Base-by-base conservation (phyloP, 2,888 invertebrate species). In the Malacosoma neustria region DNA sequence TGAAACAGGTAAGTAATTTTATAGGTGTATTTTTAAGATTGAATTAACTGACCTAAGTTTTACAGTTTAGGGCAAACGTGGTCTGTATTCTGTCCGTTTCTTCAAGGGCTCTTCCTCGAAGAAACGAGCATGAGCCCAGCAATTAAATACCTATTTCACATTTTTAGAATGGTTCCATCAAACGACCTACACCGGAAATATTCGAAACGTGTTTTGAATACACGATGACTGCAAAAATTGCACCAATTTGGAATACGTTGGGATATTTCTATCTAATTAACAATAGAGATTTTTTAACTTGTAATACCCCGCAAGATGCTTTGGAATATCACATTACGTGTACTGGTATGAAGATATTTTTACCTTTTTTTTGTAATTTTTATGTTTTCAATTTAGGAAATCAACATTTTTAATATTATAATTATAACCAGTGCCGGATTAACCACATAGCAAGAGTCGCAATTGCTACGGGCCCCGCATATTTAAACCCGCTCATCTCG, bases 151-250 rank as follows among this genome's bases (percentile, higher is more conserved):
- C 11, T 30, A 11, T 7, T 13, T 14, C 4, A 13, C 3, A 31
- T 7, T 35, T 15, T 5, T 14, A 84, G 84, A 66, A 72, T 13
- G 79, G 76, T 9, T 49, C 38, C 14, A 72, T 82, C 38, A 57
- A 49, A 36, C 41, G 47, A 11, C 57, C 63, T 2, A 64, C 70
- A 2, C 39, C 60, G 7, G 77, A 81, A 39, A 57, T 70, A 29
- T 79, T 64, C 44, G 53, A 68, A 48, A 63, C 64, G 57, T 82
- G 82, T 58, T 82, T 82, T 42, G 55, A 56, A 40, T 85, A 84
- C 45, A 79, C 85, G 13, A 55, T 84, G 60, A 68, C 64, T 1
- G 85, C 85, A 31, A 76, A 69, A 57, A 47, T 84, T 1, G 81
- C 84, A 14, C 85, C 85, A 1, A 33, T 43, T 4, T 85, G 84